Evolutionary conservation across 2,797 vertebrate species (phyloP).

Genomic region (Vultur gryphus): DNA sequence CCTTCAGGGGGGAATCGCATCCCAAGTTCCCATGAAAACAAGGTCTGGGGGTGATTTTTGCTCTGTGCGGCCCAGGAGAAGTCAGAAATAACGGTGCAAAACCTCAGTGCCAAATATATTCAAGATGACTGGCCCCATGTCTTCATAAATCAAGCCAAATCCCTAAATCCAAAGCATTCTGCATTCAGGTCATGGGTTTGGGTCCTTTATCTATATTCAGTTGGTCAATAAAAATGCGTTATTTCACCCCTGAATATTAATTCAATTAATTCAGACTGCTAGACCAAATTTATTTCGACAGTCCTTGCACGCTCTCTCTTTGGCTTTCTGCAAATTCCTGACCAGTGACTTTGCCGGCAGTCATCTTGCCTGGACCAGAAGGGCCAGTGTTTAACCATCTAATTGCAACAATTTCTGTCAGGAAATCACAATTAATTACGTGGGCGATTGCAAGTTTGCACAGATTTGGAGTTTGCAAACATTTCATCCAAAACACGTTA

Average conservation of each 20-base stretch:
- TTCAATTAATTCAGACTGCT: not conserved
- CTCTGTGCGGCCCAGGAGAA: not conserved
- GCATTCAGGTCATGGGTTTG: not conserved
- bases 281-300: not conserved
- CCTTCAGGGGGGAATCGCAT: not conserved
- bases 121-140: accelerated
- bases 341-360: not conserved
- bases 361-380: not conserved
- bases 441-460: not conserved
- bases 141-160: not conserved
- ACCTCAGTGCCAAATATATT: not conserved
- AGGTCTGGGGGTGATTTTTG: not conserved
- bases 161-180: not conserved
- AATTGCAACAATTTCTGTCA: slow-evolving; percentile 13
- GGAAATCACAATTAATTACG: not conserved
- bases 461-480: not conserved
- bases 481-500: not conserved
- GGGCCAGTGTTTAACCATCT: not conserved
- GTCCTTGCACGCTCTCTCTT: not conserved
- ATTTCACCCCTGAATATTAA: not conserved
- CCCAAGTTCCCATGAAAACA: not conserved
- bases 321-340: not conserved
- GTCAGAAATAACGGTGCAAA: not conserved
- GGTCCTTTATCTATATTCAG: not conserved
- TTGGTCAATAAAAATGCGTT: not conserved